Percentiles rank a stretch among this genome's conserved stretches.
Evolutionary conservation across 2,113 vertebrate species (phyloP).

Genomic region (Dromas ardeola): DNA sequence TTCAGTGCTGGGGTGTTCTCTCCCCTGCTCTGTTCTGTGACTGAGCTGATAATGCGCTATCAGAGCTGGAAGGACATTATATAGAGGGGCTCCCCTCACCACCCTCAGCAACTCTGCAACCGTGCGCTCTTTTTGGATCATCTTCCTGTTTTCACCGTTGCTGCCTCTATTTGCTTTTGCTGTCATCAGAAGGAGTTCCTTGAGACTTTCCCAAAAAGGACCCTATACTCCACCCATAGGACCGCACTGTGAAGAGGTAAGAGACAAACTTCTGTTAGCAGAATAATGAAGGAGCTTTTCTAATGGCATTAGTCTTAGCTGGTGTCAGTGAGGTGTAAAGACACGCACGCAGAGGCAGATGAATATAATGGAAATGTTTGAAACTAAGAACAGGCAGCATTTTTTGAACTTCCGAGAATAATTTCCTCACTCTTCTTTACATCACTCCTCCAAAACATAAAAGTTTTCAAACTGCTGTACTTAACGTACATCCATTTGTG

Average conservation of each 20-base stretch:
- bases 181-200: background rate
- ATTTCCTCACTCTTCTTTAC: background rate
- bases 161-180: background rate
- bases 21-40: slow-evolving; percentile 42
- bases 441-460: background rate
- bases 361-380: background rate
- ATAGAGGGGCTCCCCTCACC: slow-evolving; percentile 30
- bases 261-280: background rate
- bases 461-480: background rate
- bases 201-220: background rate
- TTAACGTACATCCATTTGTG: background rate
- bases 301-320: background rate
- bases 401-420: background rate
- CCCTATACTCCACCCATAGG: background rate
- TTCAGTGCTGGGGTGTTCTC: slow-evolving; percentile 44
- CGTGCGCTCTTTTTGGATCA: background rate
- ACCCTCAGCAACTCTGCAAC: background rate
- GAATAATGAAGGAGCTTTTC: background rate
- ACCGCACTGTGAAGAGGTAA: slow-evolving; percentile 66
- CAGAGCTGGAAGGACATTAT: slow-evolving; percentile 31
- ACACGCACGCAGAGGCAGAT: background rate
- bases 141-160: background rate
- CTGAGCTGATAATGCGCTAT: slow-evolving; percentile 62
- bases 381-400: background rate
- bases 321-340: background rate